A percentile compares a stretch with the other conserved stretches of the same genome.
Conservation (phyloP, 2,797 vertebrate genomes). For the Poeciliopsis presidionis region DNA sequence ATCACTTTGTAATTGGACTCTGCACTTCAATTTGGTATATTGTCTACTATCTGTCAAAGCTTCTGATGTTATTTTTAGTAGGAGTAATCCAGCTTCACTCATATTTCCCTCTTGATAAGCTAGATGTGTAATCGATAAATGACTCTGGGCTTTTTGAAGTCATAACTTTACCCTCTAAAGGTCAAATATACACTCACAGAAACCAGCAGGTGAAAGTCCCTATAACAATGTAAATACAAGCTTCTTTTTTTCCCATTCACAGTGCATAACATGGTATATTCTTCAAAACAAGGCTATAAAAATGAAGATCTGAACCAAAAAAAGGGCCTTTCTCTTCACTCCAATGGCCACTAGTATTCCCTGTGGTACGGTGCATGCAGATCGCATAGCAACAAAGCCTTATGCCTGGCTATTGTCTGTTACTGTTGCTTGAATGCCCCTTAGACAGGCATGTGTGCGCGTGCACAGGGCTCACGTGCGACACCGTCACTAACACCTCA, state of each 20-base stretch:
- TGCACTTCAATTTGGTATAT: neutral
- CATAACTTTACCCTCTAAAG: slow-evolving; percentile 13
- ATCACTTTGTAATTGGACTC: neutral
- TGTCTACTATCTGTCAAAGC: neutral
- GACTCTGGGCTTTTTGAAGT: slow-evolving; percentile 8
- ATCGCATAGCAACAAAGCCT: slow-evolving; percentile 74
- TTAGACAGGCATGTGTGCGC: slow-evolving; percentile 51
- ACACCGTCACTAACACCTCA: slow-evolving; percentile 56
- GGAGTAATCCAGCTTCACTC: neutral
- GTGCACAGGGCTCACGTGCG: slow-evolving; percentile 56
- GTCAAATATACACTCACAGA: slow-evolving; percentile 9
- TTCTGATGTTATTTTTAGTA: neutral
- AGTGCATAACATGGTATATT: neutral
- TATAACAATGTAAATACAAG: neutral
- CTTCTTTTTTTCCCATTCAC: neutral
- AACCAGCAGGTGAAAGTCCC: neutral
- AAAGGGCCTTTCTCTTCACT: slow-evolving; percentile 39
- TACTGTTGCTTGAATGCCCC: slow-evolving; percentile 67
- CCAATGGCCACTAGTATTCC: slow-evolving; percentile 32
- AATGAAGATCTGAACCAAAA: slow-evolving; percentile 11
- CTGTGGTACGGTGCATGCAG: slow-evolving; percentile 53
- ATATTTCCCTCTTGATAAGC: neutral
- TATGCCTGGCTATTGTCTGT: slow-evolving; percentile 64
- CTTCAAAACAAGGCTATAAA: neutral
- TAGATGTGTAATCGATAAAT: slow-evolving; percentile 12